Evolutionary conservation across 1,140 invertebrate genomes (phyloP).

Genomic region (Aphaenogaster rudis): DNA sequence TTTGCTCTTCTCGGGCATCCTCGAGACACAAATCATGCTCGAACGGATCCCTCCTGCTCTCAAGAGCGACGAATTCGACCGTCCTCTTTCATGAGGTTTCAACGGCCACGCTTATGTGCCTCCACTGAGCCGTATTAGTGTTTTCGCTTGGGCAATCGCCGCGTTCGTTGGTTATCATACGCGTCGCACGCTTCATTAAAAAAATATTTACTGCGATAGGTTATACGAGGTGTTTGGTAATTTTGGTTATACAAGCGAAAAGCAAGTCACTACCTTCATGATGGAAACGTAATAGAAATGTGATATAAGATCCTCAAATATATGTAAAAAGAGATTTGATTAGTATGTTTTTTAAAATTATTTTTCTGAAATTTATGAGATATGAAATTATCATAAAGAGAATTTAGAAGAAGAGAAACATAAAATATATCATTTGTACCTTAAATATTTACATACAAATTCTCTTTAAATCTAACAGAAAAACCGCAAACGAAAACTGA

Average conservation of each 20-base stretch:
- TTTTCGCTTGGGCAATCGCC: conserved; percentile 35
- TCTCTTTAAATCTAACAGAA: neutral
- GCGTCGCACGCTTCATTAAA: conserved; percentile 12
- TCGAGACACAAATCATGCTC: conserved; percentile 68
- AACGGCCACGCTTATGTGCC: conserved; percentile 37
- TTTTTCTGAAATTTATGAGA: neutral
- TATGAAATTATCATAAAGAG: neutral
- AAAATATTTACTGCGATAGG: neutral
- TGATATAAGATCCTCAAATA: neutral
- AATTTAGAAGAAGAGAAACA: neutral
- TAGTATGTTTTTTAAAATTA: neutral
- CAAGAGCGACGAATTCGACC: conserved; percentile 65
- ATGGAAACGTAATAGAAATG: neutral
- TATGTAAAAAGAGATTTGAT: neutral
- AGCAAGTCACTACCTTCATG: neutral
- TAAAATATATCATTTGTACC: neutral
- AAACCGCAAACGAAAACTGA: neutral
- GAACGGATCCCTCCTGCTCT: conserved; percentile 60
- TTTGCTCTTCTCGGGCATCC: conserved; percentile 34
- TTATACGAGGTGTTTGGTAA: neutral
- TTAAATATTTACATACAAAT: neutral
- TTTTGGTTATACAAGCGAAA: neutral
- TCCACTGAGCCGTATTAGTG: conserved; percentile 19
- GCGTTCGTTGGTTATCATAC: conserved; percentile 11
- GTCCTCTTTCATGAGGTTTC: conserved; percentile 59